Conservation (phyloP, 2,797 vertebrate genomes). For the Galago senegalensis region DNA sequence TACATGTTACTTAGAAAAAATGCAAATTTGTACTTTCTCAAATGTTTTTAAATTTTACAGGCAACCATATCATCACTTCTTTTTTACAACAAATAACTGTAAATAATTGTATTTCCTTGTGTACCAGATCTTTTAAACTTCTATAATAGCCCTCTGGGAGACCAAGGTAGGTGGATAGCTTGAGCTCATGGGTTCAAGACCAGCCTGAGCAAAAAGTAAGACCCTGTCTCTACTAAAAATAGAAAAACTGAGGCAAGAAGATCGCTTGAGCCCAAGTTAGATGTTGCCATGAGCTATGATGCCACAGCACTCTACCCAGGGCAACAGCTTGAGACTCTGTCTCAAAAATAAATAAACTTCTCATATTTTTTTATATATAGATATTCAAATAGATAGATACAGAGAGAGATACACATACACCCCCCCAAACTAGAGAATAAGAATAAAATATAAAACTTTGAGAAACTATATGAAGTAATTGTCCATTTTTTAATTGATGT, state of each 20-base stretch:
- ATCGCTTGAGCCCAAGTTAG: too few relatives aligned
- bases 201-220: too few relatives aligned
- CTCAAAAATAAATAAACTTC: neutral
- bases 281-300: too few relatives aligned
- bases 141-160: neutral
- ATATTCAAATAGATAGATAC: too few relatives aligned
- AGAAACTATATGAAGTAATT: neutral
- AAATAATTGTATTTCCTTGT: conserved; percentile 21
- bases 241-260: too few relatives aligned
- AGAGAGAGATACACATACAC: too few relatives aligned
- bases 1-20: conserved; percentile 32
- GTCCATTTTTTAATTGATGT: neutral
- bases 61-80: neutral
- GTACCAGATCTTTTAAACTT: neutral
- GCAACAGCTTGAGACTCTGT: too few relatives aligned
- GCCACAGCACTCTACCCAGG: too few relatives aligned
- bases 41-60: conserved; percentile 43
- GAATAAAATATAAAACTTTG: neutral
- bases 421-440: neutral
- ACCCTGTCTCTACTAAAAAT: too few relatives aligned
- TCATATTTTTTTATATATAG: neutral
- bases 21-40: conserved; percentile 35
- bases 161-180: too few relatives aligned
- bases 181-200: too few relatives aligned
- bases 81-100: neutral